Conservation (phyloP, 2,797 vertebrate genomes). For the Cottoperca gobio region DNA sequence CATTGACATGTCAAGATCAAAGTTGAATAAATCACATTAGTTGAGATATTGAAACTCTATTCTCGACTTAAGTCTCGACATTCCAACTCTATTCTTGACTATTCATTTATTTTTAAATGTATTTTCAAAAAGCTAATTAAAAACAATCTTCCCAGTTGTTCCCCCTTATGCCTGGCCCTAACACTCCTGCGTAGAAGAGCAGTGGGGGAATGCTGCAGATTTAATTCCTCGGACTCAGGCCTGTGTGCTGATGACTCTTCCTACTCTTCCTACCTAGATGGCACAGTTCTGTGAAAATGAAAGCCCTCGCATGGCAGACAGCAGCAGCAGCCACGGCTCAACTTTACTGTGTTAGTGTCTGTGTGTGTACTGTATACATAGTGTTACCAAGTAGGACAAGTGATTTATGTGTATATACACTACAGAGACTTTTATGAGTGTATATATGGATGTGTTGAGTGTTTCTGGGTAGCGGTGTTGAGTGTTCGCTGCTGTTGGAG, state of each 20-base stretch:
- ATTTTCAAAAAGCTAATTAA: too few species aligned
- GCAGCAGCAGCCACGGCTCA: conserved; percentile 53
- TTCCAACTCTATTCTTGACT: too few species aligned
- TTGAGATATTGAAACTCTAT: too few species aligned
- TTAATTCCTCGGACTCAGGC: conserved; percentile 37
- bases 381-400: conserved; percentile 49
- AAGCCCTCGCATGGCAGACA: conserved; percentile 45
- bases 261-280: conserved; percentile 60
- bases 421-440: conserved; percentile 54
- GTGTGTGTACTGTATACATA: conserved; percentile 62
- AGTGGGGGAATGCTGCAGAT: conserved; percentile 34
- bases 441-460: conserved; percentile 43
- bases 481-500: conserved; percentile 23
- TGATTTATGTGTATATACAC: conserved; percentile 60
- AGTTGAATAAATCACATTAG: too few species aligned
- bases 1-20: too few species aligned
- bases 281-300: conserved; percentile 73
- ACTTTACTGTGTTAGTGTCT: conserved; percentile 59
- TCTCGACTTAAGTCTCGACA: too few species aligned
- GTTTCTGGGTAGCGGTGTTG: conserved; percentile 1
- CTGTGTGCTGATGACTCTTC: conserved; percentile 50
- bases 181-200: not conserved
- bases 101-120: too few species aligned
- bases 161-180: too few species aligned
- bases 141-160: too few species aligned